Base-by-base conservation (phyloP, 2,888 invertebrate genomes). In the Oxystoma pomonae region DNA sequence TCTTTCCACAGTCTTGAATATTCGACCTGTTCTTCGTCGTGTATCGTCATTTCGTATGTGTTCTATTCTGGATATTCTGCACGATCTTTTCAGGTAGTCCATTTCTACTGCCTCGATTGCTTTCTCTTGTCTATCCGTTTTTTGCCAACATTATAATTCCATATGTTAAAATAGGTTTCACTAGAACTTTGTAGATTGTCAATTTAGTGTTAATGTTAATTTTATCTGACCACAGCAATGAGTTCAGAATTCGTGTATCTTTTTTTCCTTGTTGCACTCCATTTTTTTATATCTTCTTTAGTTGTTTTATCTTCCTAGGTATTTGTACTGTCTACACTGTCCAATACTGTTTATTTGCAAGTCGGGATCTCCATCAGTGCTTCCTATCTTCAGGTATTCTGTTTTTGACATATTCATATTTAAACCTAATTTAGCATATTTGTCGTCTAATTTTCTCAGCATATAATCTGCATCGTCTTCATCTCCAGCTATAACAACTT, bases 61-160 rank as follows among this genome's bases (percentile, higher is more conserved):
- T 50, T 50, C 12, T 50, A n/a, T 50, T 50, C 50, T 50, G n/a
- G 50, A 60, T 17, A 56, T 60, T 1, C 19, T 60, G 55, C 56
- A 60, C 16, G 60, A 60, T 60, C 19, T 60, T 55, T 52, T 55
- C 56, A 60, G 19, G 56, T 57, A 60, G 55, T 56, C 55, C 60
- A 60, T 57, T 60, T 60, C n/a, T 18, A 60, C 18, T 1, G 16
- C 18, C 17, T 60, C 60, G 2, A 60, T 60, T 55, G n/a, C 12
- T 56, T 56, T 17, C 20, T 5, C n/a, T 1, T 55, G 57, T 60
- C 55, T 60, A 7, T 57, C 60, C 1, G 57, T 56, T 16, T 19
- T 20, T 60, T 57, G 55, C 16, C 50, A 50, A n/a, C 50, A 50
- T n/a, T 50, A 9, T 12, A 9, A 50, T 50, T n/a, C 50, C n/a